Percentiles rank a stretch among this genome's conserved stretches.
Evolutionary conservation across 1,140 invertebrate genomes (phyloP).

Genomic region (Plodia interpunctella): DNA sequence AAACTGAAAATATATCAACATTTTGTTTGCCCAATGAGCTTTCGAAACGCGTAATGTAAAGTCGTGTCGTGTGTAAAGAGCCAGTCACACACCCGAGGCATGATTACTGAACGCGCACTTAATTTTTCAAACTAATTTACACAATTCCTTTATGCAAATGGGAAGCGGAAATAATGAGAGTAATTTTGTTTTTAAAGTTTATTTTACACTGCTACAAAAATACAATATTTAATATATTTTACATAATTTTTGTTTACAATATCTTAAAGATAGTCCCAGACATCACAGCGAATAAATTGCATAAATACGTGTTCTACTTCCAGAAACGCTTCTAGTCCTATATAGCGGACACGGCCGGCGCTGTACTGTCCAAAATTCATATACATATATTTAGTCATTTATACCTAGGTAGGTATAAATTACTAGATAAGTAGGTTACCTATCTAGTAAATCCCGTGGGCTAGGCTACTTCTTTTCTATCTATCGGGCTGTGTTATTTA

Average conservation of each 20-base stretch:
- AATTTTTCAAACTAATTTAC: background rate
- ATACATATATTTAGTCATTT: no score
- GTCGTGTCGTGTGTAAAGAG: background rate
- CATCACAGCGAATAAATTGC: conserved; percentile 1
- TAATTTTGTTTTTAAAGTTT: conserved; percentile 28
- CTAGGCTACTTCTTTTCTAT: no score
- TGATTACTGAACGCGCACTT: conserved; percentile 8
- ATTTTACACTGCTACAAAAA: conserved; percentile 42
- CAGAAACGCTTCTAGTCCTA: background rate
- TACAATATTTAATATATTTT: conserved; percentile 19
- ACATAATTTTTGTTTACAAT: background rate
- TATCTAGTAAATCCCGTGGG: no score
- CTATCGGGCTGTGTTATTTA: no score
- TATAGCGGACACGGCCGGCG: no score
- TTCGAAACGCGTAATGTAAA: background rate
- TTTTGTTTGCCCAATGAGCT: no score
- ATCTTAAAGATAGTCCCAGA: background rate
- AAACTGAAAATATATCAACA: no score
- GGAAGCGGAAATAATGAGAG: conserved; percentile 9
- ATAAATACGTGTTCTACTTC: background rate
- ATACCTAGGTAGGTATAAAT: no score
- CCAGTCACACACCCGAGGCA: background rate
- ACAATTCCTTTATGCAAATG: conserved; percentile 13
- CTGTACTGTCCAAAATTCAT: no score
- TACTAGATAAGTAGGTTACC: no score